Evolutionary conservation across 2,888 invertebrate species (phyloP).

Genomic region (Graphium colonna): DNA sequence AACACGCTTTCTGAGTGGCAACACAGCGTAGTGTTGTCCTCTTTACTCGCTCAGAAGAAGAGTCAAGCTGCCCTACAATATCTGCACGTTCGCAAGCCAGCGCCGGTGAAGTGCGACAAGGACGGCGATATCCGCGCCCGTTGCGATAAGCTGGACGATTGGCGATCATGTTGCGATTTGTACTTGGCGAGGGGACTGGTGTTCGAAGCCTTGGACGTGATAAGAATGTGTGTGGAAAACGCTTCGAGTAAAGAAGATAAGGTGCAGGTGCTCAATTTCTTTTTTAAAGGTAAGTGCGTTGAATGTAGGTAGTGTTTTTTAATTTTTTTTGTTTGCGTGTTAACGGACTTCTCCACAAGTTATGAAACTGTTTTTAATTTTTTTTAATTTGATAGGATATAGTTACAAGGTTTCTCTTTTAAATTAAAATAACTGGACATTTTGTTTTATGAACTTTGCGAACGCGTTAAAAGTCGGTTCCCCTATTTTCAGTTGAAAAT

Average conservation of each 20-base stretch:
- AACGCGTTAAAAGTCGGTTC: too few relatives aligned
- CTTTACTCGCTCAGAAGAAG: slow-evolving; percentile 84
- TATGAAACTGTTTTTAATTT: too few relatives aligned
- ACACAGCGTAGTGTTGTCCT: slow-evolving; percentile 84
- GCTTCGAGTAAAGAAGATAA: slow-evolving; percentile 49
- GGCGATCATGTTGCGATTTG: slow-evolving; percentile 78
- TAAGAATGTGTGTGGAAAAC: slow-evolving; percentile 76
- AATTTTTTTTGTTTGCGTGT: too few relatives aligned
- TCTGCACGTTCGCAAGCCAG: slow-evolving; percentile 80
- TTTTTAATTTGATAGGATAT: too few relatives aligned
- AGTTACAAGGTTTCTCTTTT: too few relatives aligned
- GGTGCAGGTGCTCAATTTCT: slow-evolving; percentile 76
- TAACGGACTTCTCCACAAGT: too few relatives aligned
- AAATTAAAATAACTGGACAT: too few relatives aligned
- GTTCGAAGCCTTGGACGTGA: slow-evolving; percentile 83
- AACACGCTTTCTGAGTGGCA: slow-evolving; percentile 84
- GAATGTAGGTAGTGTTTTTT: too few relatives aligned
- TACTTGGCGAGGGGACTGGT: slow-evolving; percentile 82
- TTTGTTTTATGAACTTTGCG: too few relatives aligned
- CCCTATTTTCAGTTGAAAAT: too few relatives aligned
- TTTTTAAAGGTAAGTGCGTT: slow-evolving; percentile 84
- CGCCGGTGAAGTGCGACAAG: slow-evolving; percentile 57
- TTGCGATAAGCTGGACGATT: slow-evolving; percentile 67
- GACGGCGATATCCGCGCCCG: slow-evolving; percentile 36
- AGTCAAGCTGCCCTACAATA: slow-evolving; percentile 86